Base-by-base conservation (phyloP, 1,140 invertebrate genomes). In the Sesamia nonagrioides region DNA sequence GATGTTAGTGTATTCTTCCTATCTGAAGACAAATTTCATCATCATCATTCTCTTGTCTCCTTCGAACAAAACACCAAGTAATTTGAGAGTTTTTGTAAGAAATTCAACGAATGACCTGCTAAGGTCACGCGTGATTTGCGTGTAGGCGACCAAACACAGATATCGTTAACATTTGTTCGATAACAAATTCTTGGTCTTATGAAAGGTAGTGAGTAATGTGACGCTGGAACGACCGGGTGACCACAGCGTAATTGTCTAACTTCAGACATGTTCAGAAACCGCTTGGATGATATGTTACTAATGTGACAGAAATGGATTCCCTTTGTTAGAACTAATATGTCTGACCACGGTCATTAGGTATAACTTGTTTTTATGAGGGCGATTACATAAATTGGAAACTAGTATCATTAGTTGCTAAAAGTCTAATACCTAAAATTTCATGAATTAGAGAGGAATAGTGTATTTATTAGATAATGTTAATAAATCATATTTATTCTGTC, bases 171-270 rank as follows among this genome's bases (percentile, higher is more conserved):
- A 21, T 63, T 63, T 11, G n/a, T n/a, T 40, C 60, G 60, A 33
- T 33, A 58, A 27, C 11, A 18, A 63, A 63, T 42, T 18, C 60
- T 11, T 3, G 17, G 33, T 40, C 37, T 63, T 63, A 63, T 63
- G 60, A 63, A 37, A 37, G 35, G n/a, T 17, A 40, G 35, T 63
- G 60, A 63, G 35, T 63, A 63, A 63, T 63, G 60, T n/a, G 60
- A 63, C 42, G 9, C 37, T 37, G 17, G 37, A 63, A 63, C 42
- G 60, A 63, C 60, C 60, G 60, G 17, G 35, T 37, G 60, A 63
- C 60, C 60, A 37, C 60, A 63, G n/a, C 37, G 60, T 63, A 63
- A 63, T 63, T 63, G 60, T 63, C 37, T 18, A 63, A 63, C 60
- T 63, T 63, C 35, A 17, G 35, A 1, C 9, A n/a, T 63, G 42